Base-by-base conservation (phyloP, 2,888 invertebrate genomes). In the Dryadula phaetusa region DNA sequence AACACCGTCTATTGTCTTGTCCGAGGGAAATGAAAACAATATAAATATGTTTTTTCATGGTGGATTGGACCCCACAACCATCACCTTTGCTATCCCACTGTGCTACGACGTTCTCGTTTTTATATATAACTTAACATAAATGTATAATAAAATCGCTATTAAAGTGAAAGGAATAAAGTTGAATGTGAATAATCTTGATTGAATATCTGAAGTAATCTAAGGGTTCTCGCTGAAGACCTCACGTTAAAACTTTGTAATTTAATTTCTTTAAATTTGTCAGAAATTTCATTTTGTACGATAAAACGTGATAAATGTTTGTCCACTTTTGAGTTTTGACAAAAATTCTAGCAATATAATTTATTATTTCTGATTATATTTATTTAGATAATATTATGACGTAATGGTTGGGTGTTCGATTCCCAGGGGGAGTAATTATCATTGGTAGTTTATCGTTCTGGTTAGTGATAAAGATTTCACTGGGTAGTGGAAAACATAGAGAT, bases 251-350 rank as follows among this genome's bases (percentile, higher is more conserved):
- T 63, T 63, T 32, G 10, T 42, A 63, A 63, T 62, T 62, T 40
- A 32, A 62, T 49, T 62, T 49, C 25, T 62, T 56, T 58, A 42
- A 58, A 58, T 40, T 58, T 58, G 42, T 58, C 42, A n/a, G 10
- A 12, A 58, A 22, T 42, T 58, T 42, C 58, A 10, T 40, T 58
- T 58, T 42, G n/a, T 25, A 20, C 14, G 18, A 25, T 28, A 46
- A 44, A 25, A 37, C 37, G 22, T 49, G 25, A 25, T 49, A 14
- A 49, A 49, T 49, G 47, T 25, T 47, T 49, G 47, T 25, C 25
- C n/a, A n/a, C 25, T 49, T 49, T 25, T 49, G 22, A 49, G 14
- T 25, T 8, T 49, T 3, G n/a, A 3, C 25, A 25, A n/a, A 25
- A 49, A n/a, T 49, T 25, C 40, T 4, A 0, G 40, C n/a, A 3